A percentile compares a stretch with the other conserved stretches of the same genome.
Conservation (phyloP, 2,797 vertebrate genomes). For the Notoglanidium macrostoma region DNA sequence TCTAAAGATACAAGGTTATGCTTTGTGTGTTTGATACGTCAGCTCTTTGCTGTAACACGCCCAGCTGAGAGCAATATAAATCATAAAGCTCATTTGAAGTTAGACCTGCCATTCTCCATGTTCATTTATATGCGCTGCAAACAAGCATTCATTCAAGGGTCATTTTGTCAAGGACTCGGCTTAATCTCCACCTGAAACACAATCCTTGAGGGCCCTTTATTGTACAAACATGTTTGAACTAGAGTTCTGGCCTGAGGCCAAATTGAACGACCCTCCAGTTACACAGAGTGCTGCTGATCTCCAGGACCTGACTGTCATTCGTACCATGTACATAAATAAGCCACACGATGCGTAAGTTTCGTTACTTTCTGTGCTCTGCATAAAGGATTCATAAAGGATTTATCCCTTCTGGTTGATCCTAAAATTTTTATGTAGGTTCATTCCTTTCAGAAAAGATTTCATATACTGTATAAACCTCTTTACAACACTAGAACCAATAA, state of each 20-base stretch:
- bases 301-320: slow-evolving; percentile 13
- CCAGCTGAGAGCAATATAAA: background rate
- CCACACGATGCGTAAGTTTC: background rate
- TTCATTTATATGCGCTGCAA: slow-evolving; percentile 1
- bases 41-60: background rate
- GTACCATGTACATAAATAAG: background rate
- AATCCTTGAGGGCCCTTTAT: slow-evolving; percentile 21
- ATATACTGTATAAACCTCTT: background rate
- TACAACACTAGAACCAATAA: background rate
- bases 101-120: background rate
- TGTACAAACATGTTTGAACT: slow-evolving; percentile 21
- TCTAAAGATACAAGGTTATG: background rate
- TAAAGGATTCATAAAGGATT: background rate
- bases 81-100: slow-evolving; percentile 7
- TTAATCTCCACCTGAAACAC: slow-evolving; percentile 6
- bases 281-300: background rate
- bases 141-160: slow-evolving; percentile 7
- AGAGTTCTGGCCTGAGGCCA: slow-evolving; percentile 15
- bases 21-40: background rate
- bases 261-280: slow-evolving; percentile 11
- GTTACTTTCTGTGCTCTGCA: background rate
- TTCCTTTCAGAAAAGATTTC: background rate
- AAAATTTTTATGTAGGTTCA: background rate
- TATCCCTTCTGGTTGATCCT: background rate
- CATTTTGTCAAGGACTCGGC: slow-evolving; percentile 20